Base-by-base conservation (phyloP, 2,888 invertebrate genomes). In the Xylocampa areola region DNA sequence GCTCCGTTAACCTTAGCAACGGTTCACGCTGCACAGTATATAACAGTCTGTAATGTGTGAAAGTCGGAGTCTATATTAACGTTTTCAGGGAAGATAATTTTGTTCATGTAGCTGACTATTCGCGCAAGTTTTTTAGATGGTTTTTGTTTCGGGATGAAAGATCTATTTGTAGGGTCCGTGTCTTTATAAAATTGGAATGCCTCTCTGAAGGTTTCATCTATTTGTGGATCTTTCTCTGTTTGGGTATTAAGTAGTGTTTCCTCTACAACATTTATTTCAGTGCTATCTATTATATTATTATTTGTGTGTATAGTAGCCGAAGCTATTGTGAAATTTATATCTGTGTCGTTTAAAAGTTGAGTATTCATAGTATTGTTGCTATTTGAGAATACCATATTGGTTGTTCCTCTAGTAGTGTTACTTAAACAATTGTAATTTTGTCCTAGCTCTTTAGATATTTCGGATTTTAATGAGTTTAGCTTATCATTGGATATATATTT, bases 11-110 rank as follows among this genome's bases (percentile, higher is more conserved):
- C 14, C n/a, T n/a, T n/a, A n/a, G n/a, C n/a, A n/a, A n/a, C n/a
- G n/a, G n/a, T n/a, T n/a, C n/a, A n/a, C n/a, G 47, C 41, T 13
- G 43, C 47, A n/a, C 43, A 43, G 19, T 55, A 55, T 21, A 49
- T 44, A 3, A 37, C 10, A 13, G 33, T 25, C 16, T 53, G 53
- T 14, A 41, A 27, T 17, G 36, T 45, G 1, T 32, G 1, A 32
- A 41, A 48, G 35, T 35, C 35, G 8, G 35, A 4, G 10, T 35
- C 35, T 8, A 8, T 35, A 3, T 35, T 17, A 2, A 17, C 4
- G 4, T 16, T 35, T 17, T 35, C 35, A 6, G 35, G 35, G 0
- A 35, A 17, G 2, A 11, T 35, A 21, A 19, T 19, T 16, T 21
- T 8, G 8, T 52, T 44, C 2, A 51, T 3, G 32, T 36, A 51